Evolutionary conservation across 2,888 invertebrate genomes (phyloP).

Genomic region (Nemurella pictetii): DNA sequence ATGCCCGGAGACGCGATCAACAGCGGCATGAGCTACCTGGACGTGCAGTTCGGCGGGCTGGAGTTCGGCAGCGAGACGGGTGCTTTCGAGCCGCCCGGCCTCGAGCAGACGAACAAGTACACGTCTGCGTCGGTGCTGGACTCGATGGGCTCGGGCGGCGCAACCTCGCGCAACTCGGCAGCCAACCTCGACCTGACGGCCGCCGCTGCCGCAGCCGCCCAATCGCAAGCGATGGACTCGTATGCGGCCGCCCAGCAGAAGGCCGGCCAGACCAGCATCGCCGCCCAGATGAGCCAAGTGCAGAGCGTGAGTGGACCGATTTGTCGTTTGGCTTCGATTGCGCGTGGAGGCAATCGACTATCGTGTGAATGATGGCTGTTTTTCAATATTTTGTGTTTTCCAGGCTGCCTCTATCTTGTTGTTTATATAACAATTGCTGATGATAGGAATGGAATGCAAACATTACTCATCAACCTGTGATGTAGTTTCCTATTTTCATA

Average conservation of each 20-base stretch:
- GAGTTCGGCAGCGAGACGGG: slow-evolving; percentile 68
- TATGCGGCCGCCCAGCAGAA: slow-evolving; percentile 40
- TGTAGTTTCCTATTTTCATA: too few species aligned
- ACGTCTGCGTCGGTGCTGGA: slow-evolving; percentile 45
- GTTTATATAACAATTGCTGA: too few species aligned
- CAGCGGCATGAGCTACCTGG: slow-evolving; percentile 74
- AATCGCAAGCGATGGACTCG: slow-evolving; percentile 39
- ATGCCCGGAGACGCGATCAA: slow-evolving; percentile 89
- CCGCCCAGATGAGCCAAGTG: slow-evolving; percentile 39
- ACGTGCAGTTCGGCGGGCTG: slow-evolving; percentile 92
- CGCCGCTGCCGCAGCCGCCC: background rate
- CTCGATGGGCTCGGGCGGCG: slow-evolving; percentile 37
- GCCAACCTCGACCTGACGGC: slow-evolving; percentile 40
- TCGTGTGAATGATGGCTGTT: too few species aligned
- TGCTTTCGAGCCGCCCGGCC: slow-evolving; percentile 50
- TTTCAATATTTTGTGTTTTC: too few species aligned
- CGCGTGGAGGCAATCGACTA: too few species aligned
- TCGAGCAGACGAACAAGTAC: slow-evolving; percentile 51
- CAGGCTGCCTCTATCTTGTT: too few species aligned
- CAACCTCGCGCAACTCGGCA: slow-evolving; percentile 13
- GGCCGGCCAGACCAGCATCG: slow-evolving; percentile 37
- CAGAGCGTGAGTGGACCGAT: slow-evolving; percentile 39
- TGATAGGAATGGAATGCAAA: too few species aligned
- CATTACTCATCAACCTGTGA: too few species aligned
- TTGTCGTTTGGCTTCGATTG: too few species aligned